These are phyloP conservation scores for Trachops cirrhosus DNA, from an alignment of 2,797 vertebrate species.

Conservation along the genomic window DNA sequence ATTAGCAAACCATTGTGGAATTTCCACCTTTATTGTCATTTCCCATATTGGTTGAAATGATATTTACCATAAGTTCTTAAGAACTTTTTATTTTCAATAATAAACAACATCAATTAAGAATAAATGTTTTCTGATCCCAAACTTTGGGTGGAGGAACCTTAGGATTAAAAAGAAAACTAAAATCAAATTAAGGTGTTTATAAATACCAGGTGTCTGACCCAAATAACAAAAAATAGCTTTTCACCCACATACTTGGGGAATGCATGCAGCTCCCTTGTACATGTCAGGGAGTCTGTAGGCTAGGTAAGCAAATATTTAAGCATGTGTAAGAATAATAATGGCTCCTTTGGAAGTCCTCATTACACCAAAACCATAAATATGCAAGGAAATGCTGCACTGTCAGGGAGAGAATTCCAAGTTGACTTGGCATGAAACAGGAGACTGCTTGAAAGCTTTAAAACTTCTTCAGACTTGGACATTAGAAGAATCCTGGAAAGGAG, in stretches of 20 bases:
- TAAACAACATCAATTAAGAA: conserved; percentile 14
- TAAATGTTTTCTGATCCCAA: conserved; percentile 9
- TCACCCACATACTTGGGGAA: conserved; percentile 21
- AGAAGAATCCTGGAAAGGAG: conserved; percentile 26
- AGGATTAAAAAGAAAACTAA: not conserved
- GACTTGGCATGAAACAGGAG: not conserved
- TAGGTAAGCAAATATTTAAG: conserved; percentile 16
- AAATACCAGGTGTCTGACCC: not conserved
- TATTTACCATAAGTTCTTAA: not conserved
- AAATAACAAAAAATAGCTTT: conserved; percentile 5
- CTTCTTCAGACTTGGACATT: conserved; percentile 14
- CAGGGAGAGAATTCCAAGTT: not conserved
- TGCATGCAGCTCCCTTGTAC: not conserved
- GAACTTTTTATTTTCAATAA: not conserved
- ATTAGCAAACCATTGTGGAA: not conserved
- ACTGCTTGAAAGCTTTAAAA: not conserved
- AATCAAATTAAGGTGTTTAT: conserved; percentile 5
- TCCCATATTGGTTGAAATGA: not conserved
- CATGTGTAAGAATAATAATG: not conserved
- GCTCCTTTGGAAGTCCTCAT: conserved; percentile 4
- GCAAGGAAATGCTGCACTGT: not conserved
- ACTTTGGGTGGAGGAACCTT: not conserved
- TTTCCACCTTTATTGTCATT: not conserved
- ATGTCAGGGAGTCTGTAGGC: not conserved
- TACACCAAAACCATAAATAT: not conserved